These are phyloP conservation scores for Phymanthus crucifer DNA, from an alignment of 92 coral and sea anemone species.

Conservation along the genomic window DNA sequence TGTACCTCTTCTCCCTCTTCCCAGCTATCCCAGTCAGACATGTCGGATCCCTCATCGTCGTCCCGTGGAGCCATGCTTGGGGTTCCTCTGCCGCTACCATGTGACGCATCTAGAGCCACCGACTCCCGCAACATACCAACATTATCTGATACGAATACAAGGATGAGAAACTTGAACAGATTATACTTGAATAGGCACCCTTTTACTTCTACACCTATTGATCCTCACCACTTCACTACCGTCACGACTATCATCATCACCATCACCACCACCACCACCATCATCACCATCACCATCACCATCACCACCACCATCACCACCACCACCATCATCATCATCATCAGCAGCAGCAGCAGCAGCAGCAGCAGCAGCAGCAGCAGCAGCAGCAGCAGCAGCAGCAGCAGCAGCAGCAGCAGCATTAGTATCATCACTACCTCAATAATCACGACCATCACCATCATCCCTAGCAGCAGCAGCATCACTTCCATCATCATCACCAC, in stretches of 20 bases:
- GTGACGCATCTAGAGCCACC: conserved; percentile 86
- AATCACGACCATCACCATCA: background rate
- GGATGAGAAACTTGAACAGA: background rate
- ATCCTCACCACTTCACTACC: background rate
- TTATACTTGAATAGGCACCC: too few species aligned
- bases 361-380: background rate
- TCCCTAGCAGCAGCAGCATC: background rate
- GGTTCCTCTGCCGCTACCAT: conserved; percentile 74
- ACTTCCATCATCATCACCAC: background rate
- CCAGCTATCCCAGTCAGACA: conserved; percentile 99
- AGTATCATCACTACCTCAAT: background rate
- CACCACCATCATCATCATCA: too few species aligned
- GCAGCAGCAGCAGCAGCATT: background rate
- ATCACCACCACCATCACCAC: too few species aligned
- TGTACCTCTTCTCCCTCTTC: conserved; percentile 88
- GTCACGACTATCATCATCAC: background rate
- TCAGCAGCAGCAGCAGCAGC: background rate
- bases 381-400: too few species aligned
- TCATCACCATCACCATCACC: background rate
- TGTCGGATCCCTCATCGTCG: conserved; percentile 43
- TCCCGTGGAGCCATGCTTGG: conserved; percentile 53
- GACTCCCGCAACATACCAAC: conserved; percentile 92
- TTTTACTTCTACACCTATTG: background rate
- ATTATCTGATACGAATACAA: conserved; percentile 9
- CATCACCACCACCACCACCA: background rate